Evolutionary conservation across 2,113 vertebrate species (phyloP), one percentile per base, ranked within the genome.

Genomic region (Cyprinodon variegatus): DNA sequence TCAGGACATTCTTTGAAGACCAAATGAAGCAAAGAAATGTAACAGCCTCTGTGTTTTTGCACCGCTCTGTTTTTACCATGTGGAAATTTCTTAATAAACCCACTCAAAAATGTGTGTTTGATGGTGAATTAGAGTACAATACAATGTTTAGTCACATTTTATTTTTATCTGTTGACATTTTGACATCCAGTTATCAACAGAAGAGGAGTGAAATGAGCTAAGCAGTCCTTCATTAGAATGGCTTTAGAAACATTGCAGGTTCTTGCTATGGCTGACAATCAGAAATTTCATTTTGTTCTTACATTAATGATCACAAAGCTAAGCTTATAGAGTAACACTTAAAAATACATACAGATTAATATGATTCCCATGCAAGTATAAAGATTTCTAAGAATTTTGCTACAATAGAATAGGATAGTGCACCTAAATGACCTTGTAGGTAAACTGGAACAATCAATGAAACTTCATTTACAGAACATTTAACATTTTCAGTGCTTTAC

Each of bases 61-160:
- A 39, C 36, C 29, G 38, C 72, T 87, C 63, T 78, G 37, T 87
- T 89, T 89, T 86, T 83, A 84, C 38, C 65, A 63, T 71, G 14
- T 84, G 78, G 74, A 72, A n/a, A 50, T 92, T 88, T 89, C 75
- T 82, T 81, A 92, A 92, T 91, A 92, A 92, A 92, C 29, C n/a
- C 65, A 17, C 22, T 81, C 41, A 62, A 67, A 68, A 43, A 88
- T 39, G 59, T 10, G 6, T 73, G 7, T 68, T 11, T 63, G 13
- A 72, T 15, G 68, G 63, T 50, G 3, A 53, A 39, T 48, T 43
- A 14, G 38, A 48, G n/a, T 63, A 61, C n/a, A 43, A 73, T 40
- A 69, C 53, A 11, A 14, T 3, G 38, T 46, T 48, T 48, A 29
- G 17, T 50, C 39, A 46, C 3, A 20, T 64, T 61, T 73, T 62